phyloP scores from a whole-genome alignment of 2,113 vertebrate genomes.

The Stercorarius parasiticus region DNA sequence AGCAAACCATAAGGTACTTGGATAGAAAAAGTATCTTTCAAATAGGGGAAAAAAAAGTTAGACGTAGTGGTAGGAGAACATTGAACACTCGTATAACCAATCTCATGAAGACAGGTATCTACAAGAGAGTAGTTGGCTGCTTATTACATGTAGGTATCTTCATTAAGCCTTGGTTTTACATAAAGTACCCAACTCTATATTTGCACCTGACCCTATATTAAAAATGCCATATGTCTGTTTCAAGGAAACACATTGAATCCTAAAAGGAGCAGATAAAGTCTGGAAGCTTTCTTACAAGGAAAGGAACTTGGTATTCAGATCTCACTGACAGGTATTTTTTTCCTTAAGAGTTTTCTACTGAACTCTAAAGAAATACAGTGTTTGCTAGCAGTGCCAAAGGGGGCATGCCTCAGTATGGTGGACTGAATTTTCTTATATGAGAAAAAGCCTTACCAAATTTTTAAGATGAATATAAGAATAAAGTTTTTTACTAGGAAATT shows the following conservation, averaged over 20 bases:
- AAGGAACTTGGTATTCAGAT: background rate
- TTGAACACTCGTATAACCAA: fast-evolving
- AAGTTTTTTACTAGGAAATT: background rate
- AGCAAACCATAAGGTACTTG: background rate
- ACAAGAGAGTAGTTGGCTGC: background rate
- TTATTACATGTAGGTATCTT: background rate
- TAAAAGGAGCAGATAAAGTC: background rate
- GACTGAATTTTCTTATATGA: background rate
- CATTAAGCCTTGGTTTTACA: background rate
- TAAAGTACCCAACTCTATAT: background rate
- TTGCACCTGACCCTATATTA: background rate
- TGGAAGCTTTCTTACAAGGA: background rate
- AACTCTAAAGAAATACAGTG: background rate
- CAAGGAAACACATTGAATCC: background rate
- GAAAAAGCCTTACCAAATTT: background rate
- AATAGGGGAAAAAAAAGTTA: background rate
- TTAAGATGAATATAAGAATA: background rate
- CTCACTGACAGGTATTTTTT: background rate
- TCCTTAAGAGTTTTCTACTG: background rate
- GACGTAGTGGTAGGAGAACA: background rate
- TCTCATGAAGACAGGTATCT: background rate
- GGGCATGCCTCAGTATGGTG: background rate
- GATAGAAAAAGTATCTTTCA: background rate
- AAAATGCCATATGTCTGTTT: background rate
- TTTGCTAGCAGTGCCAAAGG: background rate